Conservation (phyloP, 2,113 vertebrate species). For the Bombycilla garrulus region DNA sequence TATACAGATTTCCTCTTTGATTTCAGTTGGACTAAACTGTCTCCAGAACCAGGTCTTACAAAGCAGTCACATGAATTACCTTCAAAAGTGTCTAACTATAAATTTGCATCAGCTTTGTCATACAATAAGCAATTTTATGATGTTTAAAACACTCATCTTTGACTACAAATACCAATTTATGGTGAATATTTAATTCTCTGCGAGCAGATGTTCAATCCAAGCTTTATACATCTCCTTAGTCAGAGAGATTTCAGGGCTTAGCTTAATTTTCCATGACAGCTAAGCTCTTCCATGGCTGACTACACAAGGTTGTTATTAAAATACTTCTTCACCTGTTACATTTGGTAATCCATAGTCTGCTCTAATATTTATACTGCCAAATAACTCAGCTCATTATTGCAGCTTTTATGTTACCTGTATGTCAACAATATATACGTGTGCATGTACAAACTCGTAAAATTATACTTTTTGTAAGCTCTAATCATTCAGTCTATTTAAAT, state of each 20-base stretch:
- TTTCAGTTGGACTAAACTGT: not conserved
- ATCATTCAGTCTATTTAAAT: not conserved
- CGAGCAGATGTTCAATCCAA: not conserved
- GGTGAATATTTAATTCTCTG: not conserved
- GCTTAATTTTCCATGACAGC: constrained; percentile 2
- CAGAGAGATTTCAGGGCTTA: not conserved
- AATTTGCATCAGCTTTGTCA: not conserved
- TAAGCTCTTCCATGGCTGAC: not conserved
- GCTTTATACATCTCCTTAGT: not conserved
- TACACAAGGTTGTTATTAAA: not conserved
- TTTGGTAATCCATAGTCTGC: constrained; percentile 20
- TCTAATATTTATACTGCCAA: constrained; percentile 20
- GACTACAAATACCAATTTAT: not conserved
- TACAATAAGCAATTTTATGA: not conserved
- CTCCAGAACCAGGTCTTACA: not conserved
- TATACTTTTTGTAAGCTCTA: not conserved
- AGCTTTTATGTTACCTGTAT: not conserved
- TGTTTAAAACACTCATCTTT: not conserved
- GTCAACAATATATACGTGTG: not conserved
- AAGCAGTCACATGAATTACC: not conserved
- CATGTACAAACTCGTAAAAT: not conserved
- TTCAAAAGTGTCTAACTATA: not conserved
- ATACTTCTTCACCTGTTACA: not conserved
- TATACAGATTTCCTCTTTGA: not conserved
- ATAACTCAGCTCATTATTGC: not conserved